phyloP scores from a whole-genome alignment of 2,797 vertebrate species.

The Gymnothorax javanicus region DNA sequence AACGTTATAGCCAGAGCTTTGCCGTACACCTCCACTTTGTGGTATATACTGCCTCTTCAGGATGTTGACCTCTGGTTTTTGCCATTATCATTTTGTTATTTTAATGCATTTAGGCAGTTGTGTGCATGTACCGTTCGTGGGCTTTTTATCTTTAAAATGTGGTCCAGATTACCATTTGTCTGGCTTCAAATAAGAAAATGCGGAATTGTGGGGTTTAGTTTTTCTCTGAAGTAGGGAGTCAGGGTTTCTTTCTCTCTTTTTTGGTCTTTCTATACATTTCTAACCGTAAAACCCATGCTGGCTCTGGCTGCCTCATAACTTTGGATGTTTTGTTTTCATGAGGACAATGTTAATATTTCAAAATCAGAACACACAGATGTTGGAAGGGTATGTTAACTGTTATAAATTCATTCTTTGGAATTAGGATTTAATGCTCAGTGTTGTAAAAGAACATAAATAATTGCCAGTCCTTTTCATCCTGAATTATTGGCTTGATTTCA shows the following conservation, averaged over 20 bases:
- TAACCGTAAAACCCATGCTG: constrained; percentile 32
- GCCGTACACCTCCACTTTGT: too few relatives aligned
- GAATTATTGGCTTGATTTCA: neutral
- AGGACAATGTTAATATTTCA: constrained; percentile 28
- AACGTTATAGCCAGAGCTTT: too few relatives aligned
- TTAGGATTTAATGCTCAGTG: neutral
- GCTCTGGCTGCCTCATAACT: constrained; percentile 28
- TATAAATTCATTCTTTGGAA: constrained; percentile 19
- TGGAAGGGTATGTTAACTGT: neutral
- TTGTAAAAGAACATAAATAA: neutral
- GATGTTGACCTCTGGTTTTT: neutral
- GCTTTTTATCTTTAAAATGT: constrained; percentile 28
- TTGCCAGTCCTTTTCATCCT: neutral
- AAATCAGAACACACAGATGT: constrained; percentile 32
- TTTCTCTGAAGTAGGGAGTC: constrained; percentile 20
- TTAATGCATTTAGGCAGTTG: neutral
- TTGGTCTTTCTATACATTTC: constrained; percentile 34
- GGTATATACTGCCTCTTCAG: neutral
- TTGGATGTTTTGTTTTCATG: constrained; percentile 27
- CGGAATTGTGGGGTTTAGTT: constrained; percentile 28
- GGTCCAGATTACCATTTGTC: constrained; percentile 41
- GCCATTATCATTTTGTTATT: too few relatives aligned
- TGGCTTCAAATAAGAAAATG: constrained; percentile 37
- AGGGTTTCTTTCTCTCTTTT: neutral
- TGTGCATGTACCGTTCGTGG: constrained; percentile 3